Conservation (phyloP, 2,797 vertebrate genomes). For the Holocentrus rufus region DNA sequence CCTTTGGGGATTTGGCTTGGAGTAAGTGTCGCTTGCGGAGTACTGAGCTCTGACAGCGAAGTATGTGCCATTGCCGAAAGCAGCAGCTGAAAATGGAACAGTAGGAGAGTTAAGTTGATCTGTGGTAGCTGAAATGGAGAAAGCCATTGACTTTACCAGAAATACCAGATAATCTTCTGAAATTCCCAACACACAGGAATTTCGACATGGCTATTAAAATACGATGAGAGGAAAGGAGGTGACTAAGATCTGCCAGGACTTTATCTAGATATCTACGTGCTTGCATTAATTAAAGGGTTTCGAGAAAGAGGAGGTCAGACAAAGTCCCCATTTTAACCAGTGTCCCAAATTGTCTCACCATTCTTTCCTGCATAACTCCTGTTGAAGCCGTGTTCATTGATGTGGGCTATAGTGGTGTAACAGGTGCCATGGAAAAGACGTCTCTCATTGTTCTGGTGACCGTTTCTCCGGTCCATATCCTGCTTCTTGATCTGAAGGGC, state of each 20-base stretch:
- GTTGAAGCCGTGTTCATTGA: constrained; percentile 89
- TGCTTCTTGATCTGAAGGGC: constrained; percentile 84
- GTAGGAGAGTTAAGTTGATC: constrained; percentile 1
- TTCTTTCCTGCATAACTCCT: constrained; percentile 90
- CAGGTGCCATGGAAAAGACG: constrained; percentile 90
- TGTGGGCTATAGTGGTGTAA: constrained; percentile 56
- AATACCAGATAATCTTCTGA: neutral
- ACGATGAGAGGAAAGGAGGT: too few species aligned
- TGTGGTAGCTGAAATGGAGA: neutral
- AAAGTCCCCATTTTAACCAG: neutral
- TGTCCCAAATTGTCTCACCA: constrained; percentile 79
- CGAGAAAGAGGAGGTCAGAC: neutral
- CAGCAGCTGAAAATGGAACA: constrained; percentile 76
- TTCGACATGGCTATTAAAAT: too few species aligned
- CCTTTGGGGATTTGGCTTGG: constrained; percentile 71
- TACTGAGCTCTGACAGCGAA: constrained; percentile 87
- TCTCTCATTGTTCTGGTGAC: constrained; percentile 80
- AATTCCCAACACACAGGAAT: neutral
- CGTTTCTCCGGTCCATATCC: constrained; percentile 83
- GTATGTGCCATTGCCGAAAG: constrained; percentile 86
- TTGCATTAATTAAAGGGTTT: neutral
- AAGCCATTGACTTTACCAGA: neutral
- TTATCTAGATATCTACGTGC: too few species aligned
- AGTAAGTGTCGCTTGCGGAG: constrained; percentile 80
- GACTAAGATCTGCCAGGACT: too few species aligned